Base-by-base conservation (phyloP, 2,888 invertebrate species). In the Erebia aethiops region DNA sequence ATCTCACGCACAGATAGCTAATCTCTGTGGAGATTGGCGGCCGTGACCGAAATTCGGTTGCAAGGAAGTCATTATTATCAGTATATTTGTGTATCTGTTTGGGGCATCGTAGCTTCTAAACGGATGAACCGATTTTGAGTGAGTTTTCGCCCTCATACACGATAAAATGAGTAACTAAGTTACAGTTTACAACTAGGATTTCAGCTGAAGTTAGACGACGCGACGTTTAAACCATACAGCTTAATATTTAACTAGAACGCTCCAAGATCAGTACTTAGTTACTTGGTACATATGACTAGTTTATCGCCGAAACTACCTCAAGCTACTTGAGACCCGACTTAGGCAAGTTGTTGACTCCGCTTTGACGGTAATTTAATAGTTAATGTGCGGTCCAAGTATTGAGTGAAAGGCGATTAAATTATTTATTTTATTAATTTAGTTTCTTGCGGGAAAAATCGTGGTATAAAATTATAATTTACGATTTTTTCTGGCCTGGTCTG, bases 271-370 rank as follows among this genome's bases (percentile, higher is more conserved):
- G 69, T 52, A 69, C 54, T 46, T 56, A n/a, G 61, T 46, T 56
- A n/a, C 18, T 54, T 49, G 66, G 35, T 54, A 51, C 52, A 13
- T 64, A 51, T 64, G 52, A 64, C 54, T 69, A 69, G 62, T 66
- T 66, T 64, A 70, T 70, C 60, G 52, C 67, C 62, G 18, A 70
- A 70, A 74, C 65, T 65, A 65, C 56, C 68, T 46, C 46, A 57
- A 70, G 58, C 74, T 72, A 73, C 68, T 69, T 63, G 69, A 66
- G 56, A 57, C 66, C 66, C 72, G 71, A 68, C 71, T 74, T 71
- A 70, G 68, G 64, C 56, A 64, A 63, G 67, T 56, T 60, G 67
- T 71, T 71, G 64, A 49, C 66, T 52, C 49, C 61, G 71, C 71
- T 69, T 73, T 49, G 66, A 71, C 52, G 60, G 69, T 66, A 68